phyloP scores from a whole-genome alignment of 2,888 invertebrate genomes.

The Piscicola geometra region DNA sequence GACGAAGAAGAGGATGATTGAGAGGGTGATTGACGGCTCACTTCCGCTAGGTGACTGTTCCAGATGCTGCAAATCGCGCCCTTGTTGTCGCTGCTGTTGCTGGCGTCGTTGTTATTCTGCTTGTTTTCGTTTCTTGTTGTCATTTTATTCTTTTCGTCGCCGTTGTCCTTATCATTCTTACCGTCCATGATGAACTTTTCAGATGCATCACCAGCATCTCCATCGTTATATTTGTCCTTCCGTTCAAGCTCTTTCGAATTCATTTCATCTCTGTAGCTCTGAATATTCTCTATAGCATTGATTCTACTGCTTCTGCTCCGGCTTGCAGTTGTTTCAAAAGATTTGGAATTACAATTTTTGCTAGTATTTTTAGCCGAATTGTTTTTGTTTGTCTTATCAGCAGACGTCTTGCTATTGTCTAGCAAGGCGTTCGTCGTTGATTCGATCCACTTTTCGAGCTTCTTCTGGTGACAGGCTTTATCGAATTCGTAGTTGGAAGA shows the following conservation, averaged over 20 bases:
- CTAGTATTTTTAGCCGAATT: neutral
- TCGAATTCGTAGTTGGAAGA: slow-evolving; percentile 7
- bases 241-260: neutral
- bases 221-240: neutral
- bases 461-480: neutral
- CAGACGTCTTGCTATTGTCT: neutral
- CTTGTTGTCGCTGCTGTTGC: neutral
- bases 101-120: neutral
- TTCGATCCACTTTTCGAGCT: slow-evolving; percentile 2
- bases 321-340: neutral
- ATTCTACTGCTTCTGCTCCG: too few species aligned
- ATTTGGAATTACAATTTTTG: neutral
- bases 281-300: too few species aligned
- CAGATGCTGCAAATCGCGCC: neutral
- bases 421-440: neutral
- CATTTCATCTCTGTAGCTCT: neutral
- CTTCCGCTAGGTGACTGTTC: neutral
- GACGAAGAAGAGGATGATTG: slow-evolving; percentile 15
- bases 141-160: too few species aligned
- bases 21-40: neutral
- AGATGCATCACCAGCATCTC: neutral
- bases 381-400: neutral
- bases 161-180: neutral
- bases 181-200: neutral
- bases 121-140: too few species aligned